Conservation (phyloP, 2,113 vertebrate species). For the Rhombomys opimus region DNA sequence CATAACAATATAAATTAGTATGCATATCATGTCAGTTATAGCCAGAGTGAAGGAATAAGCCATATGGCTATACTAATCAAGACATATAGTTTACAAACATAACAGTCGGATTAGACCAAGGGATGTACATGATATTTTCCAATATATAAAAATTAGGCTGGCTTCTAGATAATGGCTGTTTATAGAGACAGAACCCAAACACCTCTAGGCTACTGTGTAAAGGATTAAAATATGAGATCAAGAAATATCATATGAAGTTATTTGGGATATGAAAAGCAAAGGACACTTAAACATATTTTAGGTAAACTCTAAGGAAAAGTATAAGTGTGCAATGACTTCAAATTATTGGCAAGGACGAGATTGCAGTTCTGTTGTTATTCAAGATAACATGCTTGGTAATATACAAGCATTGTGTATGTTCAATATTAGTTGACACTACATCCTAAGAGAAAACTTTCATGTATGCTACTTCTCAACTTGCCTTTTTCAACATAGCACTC, state of each 20-base stretch:
- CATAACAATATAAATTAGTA: too few relatives aligned
- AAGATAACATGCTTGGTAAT: neutral
- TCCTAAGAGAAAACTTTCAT: neutral
- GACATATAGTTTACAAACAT: neutral
- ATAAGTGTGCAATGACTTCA: neutral
- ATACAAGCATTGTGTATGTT: neutral
- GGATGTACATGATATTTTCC: neutral
- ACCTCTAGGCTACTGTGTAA: neutral
- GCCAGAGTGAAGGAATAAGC: neutral
- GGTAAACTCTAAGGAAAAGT: neutral
- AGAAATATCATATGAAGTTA: neutral
- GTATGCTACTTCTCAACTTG: neutral
- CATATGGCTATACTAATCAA: neutral
- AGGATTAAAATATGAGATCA: neutral
- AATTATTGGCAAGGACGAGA: neutral
- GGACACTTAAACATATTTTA: neutral
- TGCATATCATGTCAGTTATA: neutral
- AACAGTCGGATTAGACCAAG: neutral
- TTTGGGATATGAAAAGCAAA: neutral
- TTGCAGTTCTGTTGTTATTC: neutral
- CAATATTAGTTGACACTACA: neutral
- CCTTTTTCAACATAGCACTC: neutral
- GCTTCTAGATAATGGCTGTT: neutral
- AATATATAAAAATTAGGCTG: neutral
- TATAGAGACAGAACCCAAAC: neutral